Percentiles rank a stretch among this genome's conserved stretches.
Conservation (phyloP, 2,113 vertebrate species). For the Andinoacara biseriatus region DNA sequence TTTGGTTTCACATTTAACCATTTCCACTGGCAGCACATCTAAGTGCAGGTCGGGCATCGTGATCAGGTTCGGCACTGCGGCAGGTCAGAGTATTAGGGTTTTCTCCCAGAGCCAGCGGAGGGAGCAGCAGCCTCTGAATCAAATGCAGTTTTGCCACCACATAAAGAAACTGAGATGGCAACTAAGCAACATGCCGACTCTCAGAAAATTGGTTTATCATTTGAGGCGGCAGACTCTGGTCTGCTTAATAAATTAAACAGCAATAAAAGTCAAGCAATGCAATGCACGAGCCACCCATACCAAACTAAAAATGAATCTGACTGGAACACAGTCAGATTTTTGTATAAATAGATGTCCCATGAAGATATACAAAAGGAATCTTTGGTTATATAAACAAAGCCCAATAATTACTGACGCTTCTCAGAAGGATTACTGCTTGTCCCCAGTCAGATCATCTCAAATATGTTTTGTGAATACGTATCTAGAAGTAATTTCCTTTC, state of each 20-base stretch:
- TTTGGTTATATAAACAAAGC: constrained; percentile 1
- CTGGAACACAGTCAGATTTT: neutral
- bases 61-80: neutral
- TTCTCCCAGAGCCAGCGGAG: neutral
- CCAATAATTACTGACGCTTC: neutral
- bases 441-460: neutral
- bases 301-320: neutral
- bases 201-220: neutral
- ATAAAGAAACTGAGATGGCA: neutral
- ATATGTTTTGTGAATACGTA: neutral
- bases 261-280: neutral
- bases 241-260: neutral
- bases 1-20: neutral
- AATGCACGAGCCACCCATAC: neutral
- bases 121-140: neutral
- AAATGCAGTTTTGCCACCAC: neutral
- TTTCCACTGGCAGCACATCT: neutral
- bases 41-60: neutral
- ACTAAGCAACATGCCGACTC: neutral
- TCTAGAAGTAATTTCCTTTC: neutral
- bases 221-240: neutral
- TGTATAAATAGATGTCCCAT: neutral
- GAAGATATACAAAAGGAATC: neutral
- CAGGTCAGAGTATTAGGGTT: neutral
- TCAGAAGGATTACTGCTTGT: neutral